Percentiles rank a stretch among this genome's conserved stretches.
phyloP scores from a whole-genome alignment of 2,797 vertebrate species.

The Paratrypauchen microcephalus region DNA sequence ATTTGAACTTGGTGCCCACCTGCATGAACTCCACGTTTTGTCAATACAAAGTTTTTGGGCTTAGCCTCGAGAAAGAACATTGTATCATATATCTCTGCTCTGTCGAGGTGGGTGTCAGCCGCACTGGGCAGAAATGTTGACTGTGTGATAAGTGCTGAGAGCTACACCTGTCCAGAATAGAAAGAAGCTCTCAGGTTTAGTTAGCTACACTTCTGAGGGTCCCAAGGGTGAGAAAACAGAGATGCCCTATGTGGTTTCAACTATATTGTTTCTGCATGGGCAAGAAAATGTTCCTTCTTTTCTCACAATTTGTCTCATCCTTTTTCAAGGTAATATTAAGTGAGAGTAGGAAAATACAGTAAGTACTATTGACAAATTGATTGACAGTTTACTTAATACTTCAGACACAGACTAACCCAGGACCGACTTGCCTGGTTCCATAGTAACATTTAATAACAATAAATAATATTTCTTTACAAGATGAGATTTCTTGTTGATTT shows the following conservation, averaged over 20 bases:
- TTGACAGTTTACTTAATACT: too few species aligned
- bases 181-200: constrained; percentile 5
- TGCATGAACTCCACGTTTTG: not conserved
- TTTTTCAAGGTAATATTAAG: too few species aligned
- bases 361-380: too few species aligned
- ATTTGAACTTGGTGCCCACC: constrained; percentile 15
- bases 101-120: not conserved
- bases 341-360: too few species aligned
- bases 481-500: too few species aligned
- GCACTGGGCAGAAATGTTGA: constrained; percentile 5
- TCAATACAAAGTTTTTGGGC: constrained; percentile 8
- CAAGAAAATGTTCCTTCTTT: constrained; percentile 22
- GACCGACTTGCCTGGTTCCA: not conserved
- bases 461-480: too few species aligned
- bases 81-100: constrained; percentile 1
- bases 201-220: not conserved
- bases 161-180: constrained; percentile 17
- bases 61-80: constrained; percentile 15
- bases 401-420: not conserved
- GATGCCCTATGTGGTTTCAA: not conserved
- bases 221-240: not conserved
- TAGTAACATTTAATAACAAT: too few species aligned
- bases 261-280: not conserved
- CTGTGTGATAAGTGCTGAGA: constrained; percentile 11
- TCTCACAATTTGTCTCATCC: too few species aligned